These are phyloP conservation scores for Propithecus perrieri DNA, from an alignment of 2,797 vertebrate species.

Conservation along the genomic window DNA sequence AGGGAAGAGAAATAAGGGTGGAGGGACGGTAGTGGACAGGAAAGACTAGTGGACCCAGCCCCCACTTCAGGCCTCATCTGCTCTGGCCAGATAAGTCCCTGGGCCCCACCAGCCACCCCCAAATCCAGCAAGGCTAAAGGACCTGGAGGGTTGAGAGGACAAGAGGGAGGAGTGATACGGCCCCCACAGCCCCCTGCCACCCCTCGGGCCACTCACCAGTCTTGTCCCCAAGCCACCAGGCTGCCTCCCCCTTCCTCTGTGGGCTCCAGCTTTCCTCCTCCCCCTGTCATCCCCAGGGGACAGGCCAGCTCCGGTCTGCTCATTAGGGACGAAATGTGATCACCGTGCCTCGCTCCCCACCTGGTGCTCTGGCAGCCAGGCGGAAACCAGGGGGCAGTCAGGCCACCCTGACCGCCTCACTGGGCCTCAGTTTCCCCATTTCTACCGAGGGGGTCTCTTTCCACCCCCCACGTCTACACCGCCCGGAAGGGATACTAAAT, in stretches of 20 bases:
- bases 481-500: background rate
- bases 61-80: background rate
- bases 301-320: slow-evolving; percentile 70
- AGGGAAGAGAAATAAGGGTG: background rate
- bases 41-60: background rate
- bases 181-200: background rate
- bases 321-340: slow-evolving; percentile 80
- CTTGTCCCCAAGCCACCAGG: background rate
- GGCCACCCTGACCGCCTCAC: background rate
- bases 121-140: background rate
- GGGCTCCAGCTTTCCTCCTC: background rate
- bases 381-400: slow-evolving; percentile 17
- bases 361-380: slow-evolving; percentile 66
- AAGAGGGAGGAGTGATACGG: background rate
- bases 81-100: background rate
- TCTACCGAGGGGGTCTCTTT: background rate
- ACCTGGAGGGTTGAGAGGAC: background rate
- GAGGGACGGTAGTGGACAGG: background rate
- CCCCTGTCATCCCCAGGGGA: slow-evolving; percentile 47
- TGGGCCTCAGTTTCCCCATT: slow-evolving; percentile 65
- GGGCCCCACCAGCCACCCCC: background rate
- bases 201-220: slow-evolving; percentile 31
- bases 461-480: background rate
- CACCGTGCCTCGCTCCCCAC: slow-evolving; percentile 72
- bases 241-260: background rate